Percentiles rank a stretch among this genome's conserved stretches.
phyloP scores from a whole-genome alignment of 2,113 vertebrate species.

The Nanger granti region DNA sequence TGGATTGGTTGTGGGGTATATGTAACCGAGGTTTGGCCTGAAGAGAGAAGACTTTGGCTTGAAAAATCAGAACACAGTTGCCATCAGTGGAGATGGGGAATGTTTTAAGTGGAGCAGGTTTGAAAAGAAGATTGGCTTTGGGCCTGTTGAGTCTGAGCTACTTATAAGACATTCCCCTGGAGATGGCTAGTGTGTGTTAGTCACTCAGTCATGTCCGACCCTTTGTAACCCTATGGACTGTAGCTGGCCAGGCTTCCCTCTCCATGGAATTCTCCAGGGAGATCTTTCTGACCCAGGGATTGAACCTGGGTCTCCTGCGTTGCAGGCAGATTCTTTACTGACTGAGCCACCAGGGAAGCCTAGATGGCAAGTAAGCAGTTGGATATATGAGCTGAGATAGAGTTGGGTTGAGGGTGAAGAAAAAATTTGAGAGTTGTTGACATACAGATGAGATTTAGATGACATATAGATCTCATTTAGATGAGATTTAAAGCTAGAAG shows the following conservation, averaged over 20 bases:
- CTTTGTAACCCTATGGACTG: not conserved
- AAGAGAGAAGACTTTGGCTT: not conserved
- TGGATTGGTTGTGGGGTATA: not conserved
- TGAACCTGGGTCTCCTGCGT: not conserved
- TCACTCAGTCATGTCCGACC: rapidly evolving
- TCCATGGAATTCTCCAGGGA: not conserved
- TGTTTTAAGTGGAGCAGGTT: not conserved
- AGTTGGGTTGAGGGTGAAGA: not conserved
- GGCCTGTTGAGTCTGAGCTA: not conserved
- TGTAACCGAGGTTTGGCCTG: not conserved
- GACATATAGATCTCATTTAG: not conserved
- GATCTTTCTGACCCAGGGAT: not conserved
- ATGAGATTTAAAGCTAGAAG: not conserved
- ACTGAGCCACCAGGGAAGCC: not conserved
- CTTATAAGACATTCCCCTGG: not conserved
- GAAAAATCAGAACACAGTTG: not conserved
- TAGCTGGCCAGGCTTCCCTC: not conserved
- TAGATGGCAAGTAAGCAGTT: not conserved
- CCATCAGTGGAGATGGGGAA: not conserved
- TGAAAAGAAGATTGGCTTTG: not conserved
- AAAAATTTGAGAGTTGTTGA: not conserved
- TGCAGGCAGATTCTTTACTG: not conserved
- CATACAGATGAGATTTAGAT: not conserved
- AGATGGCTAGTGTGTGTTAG: not conserved
- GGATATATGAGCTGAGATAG: not conserved